phyloP scores from a whole-genome alignment of 2,888 invertebrate species.

The Idaea dimidiata region DNA sequence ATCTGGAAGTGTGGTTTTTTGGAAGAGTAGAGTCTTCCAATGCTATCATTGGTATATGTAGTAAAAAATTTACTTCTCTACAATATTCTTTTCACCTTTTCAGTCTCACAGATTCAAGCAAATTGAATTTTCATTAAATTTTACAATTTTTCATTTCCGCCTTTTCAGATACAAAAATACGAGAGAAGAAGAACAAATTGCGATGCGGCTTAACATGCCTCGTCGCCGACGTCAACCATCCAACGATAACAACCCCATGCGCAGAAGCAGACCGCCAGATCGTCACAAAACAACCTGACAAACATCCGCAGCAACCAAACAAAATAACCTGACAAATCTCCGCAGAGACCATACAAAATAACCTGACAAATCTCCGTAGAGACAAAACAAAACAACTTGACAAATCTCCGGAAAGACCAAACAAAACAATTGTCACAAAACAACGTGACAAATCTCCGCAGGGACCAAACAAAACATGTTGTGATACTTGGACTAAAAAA shows the following conservation, averaged over 20 bases:
- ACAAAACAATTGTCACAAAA: slow-evolving; percentile 53
- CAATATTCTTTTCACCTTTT: too few species aligned
- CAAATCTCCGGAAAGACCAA: too few species aligned
- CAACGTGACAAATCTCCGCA: slow-evolving; percentile 38
- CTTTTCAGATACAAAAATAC: slow-evolving; percentile 45
- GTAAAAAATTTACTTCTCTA: too few species aligned
- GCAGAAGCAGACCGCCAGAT: slow-evolving; percentile 71
- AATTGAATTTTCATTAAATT: neutral
- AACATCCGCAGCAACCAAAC: too few species aligned
- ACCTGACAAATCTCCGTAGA: slow-evolving; percentile 45
- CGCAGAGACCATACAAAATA: too few species aligned
- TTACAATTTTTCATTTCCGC: neutral
- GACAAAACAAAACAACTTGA: slow-evolving; percentile 34
- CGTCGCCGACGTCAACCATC: slow-evolving; percentile 43
- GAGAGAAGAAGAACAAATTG: slow-evolving; percentile 34
- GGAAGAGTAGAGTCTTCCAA: too few species aligned
- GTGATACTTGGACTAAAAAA: slow-evolving; percentile 32
- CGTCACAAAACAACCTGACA: slow-evolving; percentile 38
- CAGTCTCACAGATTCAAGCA: too few species aligned
- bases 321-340: slow-evolving; percentile 43
- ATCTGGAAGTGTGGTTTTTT: too few species aligned
- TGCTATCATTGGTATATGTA: too few species aligned
- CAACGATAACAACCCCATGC: slow-evolving; percentile 52
- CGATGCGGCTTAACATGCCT: slow-evolving; percentile 67
- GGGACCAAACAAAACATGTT: slow-evolving; percentile 51